These are phyloP conservation scores for Dysidea cf. avara DNA, from an alignment of 37 sponge, comb jelly and placozoan species.

Conservation along the genomic window DNA sequence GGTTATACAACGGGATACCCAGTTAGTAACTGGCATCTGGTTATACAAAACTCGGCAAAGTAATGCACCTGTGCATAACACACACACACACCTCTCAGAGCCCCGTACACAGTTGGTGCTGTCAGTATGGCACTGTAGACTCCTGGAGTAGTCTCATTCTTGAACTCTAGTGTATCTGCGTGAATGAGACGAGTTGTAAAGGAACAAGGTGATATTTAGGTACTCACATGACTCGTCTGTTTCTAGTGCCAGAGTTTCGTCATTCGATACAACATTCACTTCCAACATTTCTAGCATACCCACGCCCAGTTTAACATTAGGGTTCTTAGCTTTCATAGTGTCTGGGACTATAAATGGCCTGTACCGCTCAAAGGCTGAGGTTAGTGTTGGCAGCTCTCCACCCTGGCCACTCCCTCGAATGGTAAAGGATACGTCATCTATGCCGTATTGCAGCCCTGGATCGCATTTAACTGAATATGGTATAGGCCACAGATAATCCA, in stretches of 20 bases:
- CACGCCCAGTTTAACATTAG: neutral
- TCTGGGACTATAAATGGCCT: slow-evolving; percentile 13
- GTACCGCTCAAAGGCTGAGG: slow-evolving; percentile 65
- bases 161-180: slow-evolving; percentile 33
- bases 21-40: too few species aligned
- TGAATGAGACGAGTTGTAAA: neutral
- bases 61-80: neutral
- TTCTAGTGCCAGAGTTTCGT: slow-evolving; percentile 36
- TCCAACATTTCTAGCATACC: slow-evolving; percentile 12
- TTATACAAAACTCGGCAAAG: too few species aligned
- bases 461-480: too few species aligned
- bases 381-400: slow-evolving; percentile 36
- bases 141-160: too few species aligned
- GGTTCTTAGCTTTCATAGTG: neutral
- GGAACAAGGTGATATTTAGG: neutral
- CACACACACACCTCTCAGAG: slow-evolving; percentile 57
- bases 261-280: slow-evolving; percentile 34
- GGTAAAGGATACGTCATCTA: slow-evolving; percentile 35
- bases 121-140: slow-evolving; percentile 42
- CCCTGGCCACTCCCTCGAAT: slow-evolving; percentile 37
- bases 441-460: neutral
- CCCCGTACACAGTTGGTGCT: slow-evolving; percentile 78
- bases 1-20: too few species aligned
- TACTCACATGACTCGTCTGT: slow-evolving; percentile 71
- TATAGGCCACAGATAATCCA: too few species aligned